These are phyloP conservation scores for Pristionchus exspectatus DNA, from an alignment of 2,888 invertebrate genomes.

Conservation along the genomic window DNA sequence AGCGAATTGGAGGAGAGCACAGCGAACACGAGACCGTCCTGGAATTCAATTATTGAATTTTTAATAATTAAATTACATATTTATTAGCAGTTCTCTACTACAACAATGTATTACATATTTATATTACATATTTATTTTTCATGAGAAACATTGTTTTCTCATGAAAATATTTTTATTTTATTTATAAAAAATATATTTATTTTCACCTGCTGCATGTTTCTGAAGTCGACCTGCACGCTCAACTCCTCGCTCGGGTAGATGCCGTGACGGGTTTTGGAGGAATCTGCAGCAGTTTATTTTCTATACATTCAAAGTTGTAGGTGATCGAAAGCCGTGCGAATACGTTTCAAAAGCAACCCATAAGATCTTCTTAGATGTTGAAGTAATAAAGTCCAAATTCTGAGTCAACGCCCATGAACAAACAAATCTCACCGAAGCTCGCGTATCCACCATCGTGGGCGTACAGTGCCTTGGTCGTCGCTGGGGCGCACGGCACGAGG, in stretches of 20 bases:
- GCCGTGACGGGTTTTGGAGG: slow-evolving; percentile 12
- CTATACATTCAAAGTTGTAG: background rate
- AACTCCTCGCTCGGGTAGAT: slow-evolving; percentile 46
- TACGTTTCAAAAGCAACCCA: too few species aligned
- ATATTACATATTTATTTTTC: too few species aligned
- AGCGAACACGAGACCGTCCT: slow-evolving; percentile 55
- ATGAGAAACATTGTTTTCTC: too few species aligned
- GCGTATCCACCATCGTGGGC: slow-evolving; percentile 73
- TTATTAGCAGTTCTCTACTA: background rate
- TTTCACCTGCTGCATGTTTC: slow-evolving; percentile 46
- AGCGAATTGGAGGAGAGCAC: slow-evolving; percentile 33
- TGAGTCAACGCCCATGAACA: too few species aligned
- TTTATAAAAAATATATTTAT: too few species aligned
- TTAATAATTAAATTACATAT: background rate
- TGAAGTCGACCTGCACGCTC: slow-evolving; percentile 29
- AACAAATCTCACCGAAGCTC: slow-evolving; percentile 67
- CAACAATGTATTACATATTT: background rate
- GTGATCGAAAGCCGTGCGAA: too few species aligned
- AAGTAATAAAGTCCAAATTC: too few species aligned
- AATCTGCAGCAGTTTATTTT: background rate
- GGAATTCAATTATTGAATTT: background rate
- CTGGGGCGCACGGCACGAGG: slow-evolving; percentile 68
- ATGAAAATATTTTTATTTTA: too few species aligned
- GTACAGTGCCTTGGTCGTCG: slow-evolving; percentile 67
- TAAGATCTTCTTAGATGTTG: too few species aligned